Conservation (phyloP, 2,113 vertebrate species). For the Anser cygnoides region DNA sequence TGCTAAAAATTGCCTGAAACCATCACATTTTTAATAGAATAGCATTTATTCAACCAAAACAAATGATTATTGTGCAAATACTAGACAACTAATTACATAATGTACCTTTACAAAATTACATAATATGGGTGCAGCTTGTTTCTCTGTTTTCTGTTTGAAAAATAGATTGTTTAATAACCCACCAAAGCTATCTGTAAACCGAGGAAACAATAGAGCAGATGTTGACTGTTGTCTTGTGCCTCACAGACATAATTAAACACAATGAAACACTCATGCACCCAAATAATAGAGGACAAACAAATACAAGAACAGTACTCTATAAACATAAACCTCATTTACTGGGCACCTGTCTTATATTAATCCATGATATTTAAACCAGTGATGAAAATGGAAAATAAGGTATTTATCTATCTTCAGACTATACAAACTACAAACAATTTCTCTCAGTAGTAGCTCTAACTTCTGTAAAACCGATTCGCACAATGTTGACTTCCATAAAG, state of each 20-base stretch:
- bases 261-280: constrained; percentile 75
- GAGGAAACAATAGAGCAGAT: constrained; percentile 85
- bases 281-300: constrained; percentile 74
- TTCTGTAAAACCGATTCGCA: neutral
- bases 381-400: neutral
- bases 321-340: constrained; percentile 63
- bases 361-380: constrained; percentile 21
- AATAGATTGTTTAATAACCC: constrained; percentile 86
- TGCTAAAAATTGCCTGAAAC: neutral
- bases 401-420: constrained; percentile 11
- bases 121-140: constrained; percentile 73
- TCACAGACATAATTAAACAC: constrained; percentile 82
- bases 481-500: neutral
- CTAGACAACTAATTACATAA: constrained; percentile 74
- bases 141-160: constrained; percentile 77
- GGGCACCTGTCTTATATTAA: constrained; percentile 74
- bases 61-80: constrained; percentile 60
- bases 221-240: constrained; percentile 80
- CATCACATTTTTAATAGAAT: neutral
- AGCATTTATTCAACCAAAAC: constrained; percentile 63
- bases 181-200: constrained; percentile 85
- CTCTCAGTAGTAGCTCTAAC: neutral
- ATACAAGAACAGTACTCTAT: constrained; percentile 54
- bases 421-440: neutral
- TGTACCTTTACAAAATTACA: constrained; percentile 74